Base-by-base conservation (phyloP, 37 sponge, comb jelly and placozoan genomes). In the Ephydatia muelleri region DNA sequence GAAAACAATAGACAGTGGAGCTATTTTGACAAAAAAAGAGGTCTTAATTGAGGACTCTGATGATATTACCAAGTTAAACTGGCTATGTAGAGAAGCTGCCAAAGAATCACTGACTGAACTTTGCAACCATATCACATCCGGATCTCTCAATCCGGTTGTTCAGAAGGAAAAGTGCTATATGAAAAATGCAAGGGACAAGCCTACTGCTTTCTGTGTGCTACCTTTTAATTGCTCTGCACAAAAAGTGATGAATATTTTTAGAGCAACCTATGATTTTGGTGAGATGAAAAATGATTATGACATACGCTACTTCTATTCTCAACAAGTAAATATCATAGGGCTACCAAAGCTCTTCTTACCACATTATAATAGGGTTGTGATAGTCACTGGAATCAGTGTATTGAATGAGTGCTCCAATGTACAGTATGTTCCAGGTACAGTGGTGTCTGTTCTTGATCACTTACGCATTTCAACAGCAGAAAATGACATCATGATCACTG, bases 201-300 rank as follows among this genome's bases (percentile, higher is more conserved):
- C 75, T 33, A 33, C 75, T 28, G 75, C 75, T 34, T 74, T 74
- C 38, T 74, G 75, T 74, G 27, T 34, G 11, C 75, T 74, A 34
- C 75, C 75, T 25, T 34, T 6, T 28, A 31, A 74, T 5, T 35
- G 6, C 32, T 25, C 37, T 74, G 75, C 75, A 36, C 25, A 5
- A 25, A 33, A 34, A 74, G 36, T 33, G 5, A 19, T 25, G 3
- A 34, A 28, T 11, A 33, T 74, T 33, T 31, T 74, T 5, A 3
- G 36, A 34, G 75, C 34, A 36, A 74, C 75, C 25, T 28, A 5
- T 35, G 25, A 23, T 74, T 25, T 34, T 28, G 75, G 75, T 34
- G 25, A 29, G 32, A 25, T 34, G 25, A 31, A 28, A 34, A 74
- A 74, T 74, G 34, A 36, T 21, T 25, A 33, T 5, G 75, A 34